Evolutionary conservation across 2,797 vertebrate species (phyloP).

Genomic region (Cichlasoma orientale): DNA sequence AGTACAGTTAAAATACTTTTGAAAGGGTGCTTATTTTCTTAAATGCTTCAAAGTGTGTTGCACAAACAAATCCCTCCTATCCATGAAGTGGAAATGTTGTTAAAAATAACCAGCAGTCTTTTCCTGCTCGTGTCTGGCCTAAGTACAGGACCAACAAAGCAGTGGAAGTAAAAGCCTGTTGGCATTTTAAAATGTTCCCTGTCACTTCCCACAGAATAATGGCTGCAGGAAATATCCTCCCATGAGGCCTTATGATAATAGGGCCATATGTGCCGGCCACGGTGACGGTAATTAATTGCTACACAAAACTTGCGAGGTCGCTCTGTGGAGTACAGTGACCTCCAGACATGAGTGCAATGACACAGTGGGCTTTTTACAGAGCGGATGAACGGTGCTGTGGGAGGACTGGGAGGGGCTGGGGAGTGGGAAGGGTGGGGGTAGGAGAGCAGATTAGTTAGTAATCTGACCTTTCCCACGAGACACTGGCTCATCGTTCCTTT

Average conservation of each 20-base stretch:
- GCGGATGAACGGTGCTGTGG: not conserved
- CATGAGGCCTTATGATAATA: conserved; percentile 61
- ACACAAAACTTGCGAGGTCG: conserved; percentile 47
- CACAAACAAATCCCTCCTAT: not conserved
- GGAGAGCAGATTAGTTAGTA: conserved; percentile 42
- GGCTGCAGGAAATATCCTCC: conserved; percentile 53
- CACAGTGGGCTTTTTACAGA: conserved; percentile 36
- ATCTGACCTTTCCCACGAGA: conserved; percentile 55
- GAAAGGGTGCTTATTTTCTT: no score
- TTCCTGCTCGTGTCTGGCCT: not conserved
- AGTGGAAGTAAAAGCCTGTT: conserved; percentile 21
- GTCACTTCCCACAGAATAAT: conserved; percentile 53
- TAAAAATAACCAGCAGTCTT: conserved; percentile 34
- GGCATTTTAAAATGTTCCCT: conserved; percentile 52
- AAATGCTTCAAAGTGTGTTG: not conserved
- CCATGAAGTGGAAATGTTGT: not conserved
- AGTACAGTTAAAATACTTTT: no score
- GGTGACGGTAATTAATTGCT: conserved; percentile 66
- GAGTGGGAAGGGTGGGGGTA: not conserved
- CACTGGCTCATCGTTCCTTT: conserved; percentile 24
- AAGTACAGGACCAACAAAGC: conserved; percentile 6
- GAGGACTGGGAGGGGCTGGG: not conserved
- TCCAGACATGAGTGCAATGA: conserved; percentile 62
- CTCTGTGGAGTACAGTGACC: conserved; percentile 48
- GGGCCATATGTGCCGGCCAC: conserved; percentile 48